These are phyloP conservation scores for Allacma fusca DNA, from an alignment of 2,888 invertebrate species.

Conservation along the genomic window DNA sequence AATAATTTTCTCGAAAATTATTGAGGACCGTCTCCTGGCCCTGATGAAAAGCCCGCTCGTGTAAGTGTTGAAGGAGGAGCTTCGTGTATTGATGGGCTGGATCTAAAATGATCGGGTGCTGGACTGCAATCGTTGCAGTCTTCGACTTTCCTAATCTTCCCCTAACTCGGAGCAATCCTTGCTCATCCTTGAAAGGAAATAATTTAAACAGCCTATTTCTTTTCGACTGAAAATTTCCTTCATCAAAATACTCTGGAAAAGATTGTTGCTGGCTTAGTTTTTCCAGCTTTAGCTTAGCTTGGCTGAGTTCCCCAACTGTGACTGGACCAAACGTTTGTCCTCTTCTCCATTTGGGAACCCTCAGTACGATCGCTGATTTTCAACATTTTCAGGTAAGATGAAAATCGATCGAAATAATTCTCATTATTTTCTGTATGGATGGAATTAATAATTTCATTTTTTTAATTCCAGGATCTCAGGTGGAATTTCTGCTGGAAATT, in stretches of 20 bases:
- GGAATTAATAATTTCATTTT: not conserved
- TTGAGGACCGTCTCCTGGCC: slow-evolving; percentile 37
- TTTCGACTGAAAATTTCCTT: no score
- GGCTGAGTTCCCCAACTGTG: not conserved
- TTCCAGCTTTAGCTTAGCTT: not conserved
- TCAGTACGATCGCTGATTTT: not conserved
- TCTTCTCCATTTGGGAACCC: not conserved
- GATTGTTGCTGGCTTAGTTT: no score
- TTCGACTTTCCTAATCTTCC: no score
- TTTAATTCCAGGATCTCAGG: not conserved
- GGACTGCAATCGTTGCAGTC: no score
- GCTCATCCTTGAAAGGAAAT: no score
- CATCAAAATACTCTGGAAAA: no score
- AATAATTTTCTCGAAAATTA: slow-evolving; percentile 20
- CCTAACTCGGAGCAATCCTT: no score
- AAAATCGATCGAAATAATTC: not conserved
- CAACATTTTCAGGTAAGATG: not conserved
- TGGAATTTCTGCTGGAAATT: not conserved
- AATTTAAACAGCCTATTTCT: no score
- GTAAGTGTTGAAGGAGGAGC: not conserved
- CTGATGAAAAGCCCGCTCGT: not conserved
- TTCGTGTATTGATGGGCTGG: not conserved
- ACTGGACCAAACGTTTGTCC: not conserved
- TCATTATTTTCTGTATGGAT: not conserved
- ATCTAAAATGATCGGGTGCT: no score